Base-by-base conservation (phyloP, 1,140 invertebrate genomes). In the Heterodera schachtii region DNA sequence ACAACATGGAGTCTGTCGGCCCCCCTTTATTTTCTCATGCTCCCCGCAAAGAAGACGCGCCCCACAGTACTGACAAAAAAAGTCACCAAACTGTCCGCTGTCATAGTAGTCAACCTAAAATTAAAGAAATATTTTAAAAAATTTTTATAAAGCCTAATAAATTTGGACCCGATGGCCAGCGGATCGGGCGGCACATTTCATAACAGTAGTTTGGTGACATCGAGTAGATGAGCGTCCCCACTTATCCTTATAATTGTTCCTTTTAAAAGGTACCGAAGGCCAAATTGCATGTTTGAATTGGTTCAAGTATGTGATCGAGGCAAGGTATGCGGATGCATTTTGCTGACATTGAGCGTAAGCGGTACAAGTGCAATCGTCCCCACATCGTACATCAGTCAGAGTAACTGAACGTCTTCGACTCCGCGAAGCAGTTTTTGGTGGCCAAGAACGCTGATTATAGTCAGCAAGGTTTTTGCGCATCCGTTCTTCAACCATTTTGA, bases 21-120 rank as follows among this genome's bases (percentile, higher is more conserved):
- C 57, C 6, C 57, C 57, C 13, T 60, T 60, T 8, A 60, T 60
- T 60, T 60, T 60, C 13, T 60, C 57, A 8, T 60, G 6, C 57
- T 60, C 57, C 13, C 5, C 57, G 3, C 13, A 11, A 7, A 83
- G 60, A 21, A 75, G 60, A 8, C n/a, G 43, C 2, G 73, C 73
- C 9, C 6, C 5, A 41, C 73, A 75, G 41, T 46, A 46, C 49
- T 75, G 4, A 11, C 73, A 73, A 41, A 41, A 8, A 8, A 21
- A 3, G 43, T 73, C 73, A 1, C 73, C 73, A 3, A 73, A 73
- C 46, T 73, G 46, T 2, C 73, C 73, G 9, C 46, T 49, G 21
- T 73, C 73, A 21, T 73, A 73, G 52, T 73, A 73, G 7, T 41
- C 73, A 41, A 52, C 73, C 57, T 49, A 49, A 9, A 6, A 49